A percentile compares a stretch with the other conserved stretches of the same genome.
These are phyloP conservation scores for Chaitophorus viminalis DNA, from an alignment of 2,888 invertebrate species.

Conservation along the genomic window DNA sequence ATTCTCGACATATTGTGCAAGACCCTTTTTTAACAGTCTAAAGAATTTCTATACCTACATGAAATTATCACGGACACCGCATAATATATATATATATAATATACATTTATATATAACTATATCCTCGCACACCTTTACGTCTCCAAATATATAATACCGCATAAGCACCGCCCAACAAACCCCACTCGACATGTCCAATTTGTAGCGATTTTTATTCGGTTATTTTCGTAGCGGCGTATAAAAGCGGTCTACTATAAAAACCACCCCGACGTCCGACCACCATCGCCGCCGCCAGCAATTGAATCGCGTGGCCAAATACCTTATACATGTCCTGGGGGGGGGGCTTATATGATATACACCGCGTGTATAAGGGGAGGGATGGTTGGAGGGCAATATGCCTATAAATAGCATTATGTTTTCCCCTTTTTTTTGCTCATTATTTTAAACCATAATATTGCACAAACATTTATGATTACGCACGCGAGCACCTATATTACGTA, in stretches of 20 bases:
- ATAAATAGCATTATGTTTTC: not conserved
- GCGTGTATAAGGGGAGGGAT: no score
- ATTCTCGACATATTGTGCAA: not conserved
- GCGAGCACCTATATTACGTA: no score
- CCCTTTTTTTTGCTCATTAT: no score
- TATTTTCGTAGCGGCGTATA: slow-evolving; percentile 4
- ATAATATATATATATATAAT: not conserved
- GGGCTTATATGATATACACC: no score
- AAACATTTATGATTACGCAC: no score
- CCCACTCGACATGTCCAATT: slow-evolving; percentile 25
- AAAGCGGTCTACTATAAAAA: not conserved
- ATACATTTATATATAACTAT: not conserved
- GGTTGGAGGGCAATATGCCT: no score
- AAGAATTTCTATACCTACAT: not conserved
- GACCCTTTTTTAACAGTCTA: not conserved
- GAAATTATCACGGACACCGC: slow-evolving; percentile 6
- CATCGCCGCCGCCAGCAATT: not conserved
- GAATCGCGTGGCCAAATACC: not conserved
- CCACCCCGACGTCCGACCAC: not conserved
- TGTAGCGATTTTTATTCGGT: slow-evolving; percentile 45
- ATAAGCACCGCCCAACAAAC: slow-evolving; percentile 10
- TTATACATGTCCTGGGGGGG: not conserved
- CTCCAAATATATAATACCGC: slow-evolving; percentile 7
- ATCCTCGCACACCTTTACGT: not conserved
- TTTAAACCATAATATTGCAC: no score